Conservation (phyloP, 2,113 vertebrate species). For the Toxostoma redivivum region DNA sequence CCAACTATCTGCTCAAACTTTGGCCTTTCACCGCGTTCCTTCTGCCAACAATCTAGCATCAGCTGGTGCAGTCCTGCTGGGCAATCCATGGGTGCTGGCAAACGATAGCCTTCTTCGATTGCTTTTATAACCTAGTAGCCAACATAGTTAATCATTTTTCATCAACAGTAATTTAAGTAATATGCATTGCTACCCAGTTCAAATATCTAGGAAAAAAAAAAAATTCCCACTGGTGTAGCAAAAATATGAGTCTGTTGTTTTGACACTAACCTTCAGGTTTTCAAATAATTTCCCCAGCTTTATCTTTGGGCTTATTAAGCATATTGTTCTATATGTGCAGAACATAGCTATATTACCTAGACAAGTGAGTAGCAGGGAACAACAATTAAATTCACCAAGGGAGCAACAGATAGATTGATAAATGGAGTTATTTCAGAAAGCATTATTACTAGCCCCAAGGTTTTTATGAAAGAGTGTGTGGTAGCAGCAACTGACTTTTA, state of each 20-base stretch:
- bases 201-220: background rate
- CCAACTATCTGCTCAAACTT: slow-evolving; percentile 99
- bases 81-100: slow-evolving; percentile 98
- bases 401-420: slow-evolving; percentile 61
- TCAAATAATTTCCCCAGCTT: background rate
- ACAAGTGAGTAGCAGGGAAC: slow-evolving; percentile 49
- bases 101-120: slow-evolving; percentile 97
- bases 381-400: slow-evolving; percentile 62
- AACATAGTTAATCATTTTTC: slow-evolving; percentile 46
- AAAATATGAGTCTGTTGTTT: background rate
- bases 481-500: slow-evolving; percentile 34
- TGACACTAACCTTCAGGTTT: background rate
- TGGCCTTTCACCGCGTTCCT: slow-evolving; percentile 93
- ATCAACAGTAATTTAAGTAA: background rate
- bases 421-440: slow-evolving; percentile 63
- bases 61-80: slow-evolving; percentile 95
- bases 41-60: slow-evolving; percentile 99
- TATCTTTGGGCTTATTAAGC: slow-evolving; percentile 38
- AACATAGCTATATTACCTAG: slow-evolving; percentile 52
- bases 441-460: slow-evolving; percentile 57
- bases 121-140: slow-evolving; percentile 94
- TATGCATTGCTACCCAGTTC: background rate
- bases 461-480: slow-evolving; percentile 17
- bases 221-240: background rate
- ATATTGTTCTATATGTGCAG: slow-evolving; percentile 18